Evolutionary conservation across 23 tunicate species (phyloP).

Genomic region (Trididemnum clinides): DNA sequence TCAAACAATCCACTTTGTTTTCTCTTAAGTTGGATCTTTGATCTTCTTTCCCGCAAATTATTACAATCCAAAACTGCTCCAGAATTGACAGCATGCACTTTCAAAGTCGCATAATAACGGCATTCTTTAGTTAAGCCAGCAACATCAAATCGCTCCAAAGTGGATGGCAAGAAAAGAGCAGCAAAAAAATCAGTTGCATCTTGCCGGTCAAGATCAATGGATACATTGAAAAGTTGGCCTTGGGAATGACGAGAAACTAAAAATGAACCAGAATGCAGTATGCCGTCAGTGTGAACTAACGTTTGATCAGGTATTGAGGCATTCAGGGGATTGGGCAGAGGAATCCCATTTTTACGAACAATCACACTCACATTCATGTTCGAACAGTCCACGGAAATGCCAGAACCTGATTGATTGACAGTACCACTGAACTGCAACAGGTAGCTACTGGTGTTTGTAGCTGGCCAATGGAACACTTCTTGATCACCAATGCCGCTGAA

Average conservation of each 20-base stretch:
- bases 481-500: constrained; percentile 46
- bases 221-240: neutral
- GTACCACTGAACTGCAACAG: constrained; percentile 38
- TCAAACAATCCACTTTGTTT: constrained; percentile 37
- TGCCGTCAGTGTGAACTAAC: constrained; percentile 9
- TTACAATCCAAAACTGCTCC: neutral
- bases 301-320: constrained; percentile 46
- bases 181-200: constrained; percentile 52
- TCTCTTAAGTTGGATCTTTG: constrained; percentile 16
- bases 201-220: neutral
- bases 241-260: neutral
- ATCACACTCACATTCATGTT: constrained; percentile 29
- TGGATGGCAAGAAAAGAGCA: constrained; percentile 48
- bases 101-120: constrained; percentile 42
- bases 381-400: constrained; percentile 54
- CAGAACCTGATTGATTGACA: constrained; percentile 55
- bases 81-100: constrained; percentile 41
- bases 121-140: constrained; percentile 76
- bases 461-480: constrained; percentile 48
- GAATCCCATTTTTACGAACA: constrained; percentile 64
- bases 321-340: constrained; percentile 63
- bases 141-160: constrained; percentile 33
- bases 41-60: neutral
- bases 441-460: neutral
- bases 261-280: constrained; percentile 10